Conservation (phyloP, 1,140 invertebrate genomes). For the Episyrphus balteatus region DNA sequence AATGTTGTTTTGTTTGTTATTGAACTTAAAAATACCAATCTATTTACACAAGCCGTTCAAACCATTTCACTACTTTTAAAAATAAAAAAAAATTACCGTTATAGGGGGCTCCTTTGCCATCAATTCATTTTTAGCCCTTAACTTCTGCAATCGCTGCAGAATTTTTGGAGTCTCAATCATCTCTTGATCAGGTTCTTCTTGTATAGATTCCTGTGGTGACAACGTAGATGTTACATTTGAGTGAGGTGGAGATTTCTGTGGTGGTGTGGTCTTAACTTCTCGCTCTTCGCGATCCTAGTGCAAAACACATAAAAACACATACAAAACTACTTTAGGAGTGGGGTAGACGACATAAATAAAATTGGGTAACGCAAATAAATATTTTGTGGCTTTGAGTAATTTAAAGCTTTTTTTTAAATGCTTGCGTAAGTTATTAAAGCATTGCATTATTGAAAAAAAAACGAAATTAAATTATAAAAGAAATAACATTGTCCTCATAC, state of each 20-base stretch:
- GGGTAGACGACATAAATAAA: slow-evolving; percentile 28
- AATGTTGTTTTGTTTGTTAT: too few relatives aligned
- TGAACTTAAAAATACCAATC: too few relatives aligned
- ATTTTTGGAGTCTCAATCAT: slow-evolving; percentile 63
- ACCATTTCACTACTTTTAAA: too few relatives aligned
- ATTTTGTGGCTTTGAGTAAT: neutral
- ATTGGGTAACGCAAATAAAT: neutral
- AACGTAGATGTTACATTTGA: slow-evolving; percentile 35
- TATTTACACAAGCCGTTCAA: too few relatives aligned
- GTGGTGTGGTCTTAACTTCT: slow-evolving; percentile 42
- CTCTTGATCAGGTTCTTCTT: slow-evolving; percentile 42
- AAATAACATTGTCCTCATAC: too few relatives aligned
- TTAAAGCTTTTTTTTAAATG: too few relatives aligned
- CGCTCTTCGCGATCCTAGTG: slow-evolving; percentile 47
- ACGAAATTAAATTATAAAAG: too few relatives aligned
- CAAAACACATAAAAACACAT: slow-evolving; percentile 35
- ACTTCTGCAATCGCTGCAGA: slow-evolving; percentile 61
- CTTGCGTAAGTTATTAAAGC: too few relatives aligned
- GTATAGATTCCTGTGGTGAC: slow-evolving; percentile 35
- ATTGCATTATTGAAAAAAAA: too few relatives aligned
- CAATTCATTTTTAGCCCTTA: slow-evolving; percentile 68
- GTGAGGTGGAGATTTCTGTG: slow-evolving; percentile 38
- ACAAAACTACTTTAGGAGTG: slow-evolving; percentile 34
- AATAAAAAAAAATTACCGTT: too few relatives aligned
- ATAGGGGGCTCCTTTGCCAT: slow-evolving; percentile 28